Evolutionary conservation across 2,888 invertebrate species (phyloP), one percentile per base, ranked within the genome.

Genomic region (Onchidella celtica): DNA sequence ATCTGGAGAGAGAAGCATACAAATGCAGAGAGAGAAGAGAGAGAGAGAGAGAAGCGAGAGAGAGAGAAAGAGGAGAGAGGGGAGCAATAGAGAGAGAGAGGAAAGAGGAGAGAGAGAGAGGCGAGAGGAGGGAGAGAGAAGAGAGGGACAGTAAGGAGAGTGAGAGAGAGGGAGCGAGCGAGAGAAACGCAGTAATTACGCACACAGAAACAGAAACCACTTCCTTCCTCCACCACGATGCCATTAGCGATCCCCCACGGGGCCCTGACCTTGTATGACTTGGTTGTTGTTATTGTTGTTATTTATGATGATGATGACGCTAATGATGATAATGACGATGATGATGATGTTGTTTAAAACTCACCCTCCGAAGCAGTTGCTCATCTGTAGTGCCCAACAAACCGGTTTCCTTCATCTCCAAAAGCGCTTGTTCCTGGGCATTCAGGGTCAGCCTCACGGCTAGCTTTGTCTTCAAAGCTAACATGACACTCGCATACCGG

Each of bases 401-500:
- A 0, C 77, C 77, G 57, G 55, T 68, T 36, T 77, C 77, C 27
- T 68, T 34, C 0, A 77, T 68, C 24, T 77, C 68, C 2, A 24
- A 3, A 55, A 77, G 24, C 0, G 47, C 17, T 3, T 34, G 55
- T 4, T 77, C 77, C 24, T 27, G 4, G 55, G 77, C 77, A 57
- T 77, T 77, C 36, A 77, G 24, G 1, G 57, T 24, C 68, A 77
- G 68, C 21, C 66, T 17, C 34, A 77, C 14, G 34, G 77, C 77
- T 17, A 24, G 66, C 68, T 36, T 77, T 1, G 68, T 55, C 68
- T 77, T 77, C 57, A 77, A 68, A 9, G 77, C 77, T 9, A 32
- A 40, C 68, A 68, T 68, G 1, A 77, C 77, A 2, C 21, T 36
- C 0, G 68, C 36, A 14, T 68, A 40, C 24, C 57, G 40, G 24